Conservation (phyloP, 2,888 invertebrate genomes). For the Pammene aurita region DNA sequence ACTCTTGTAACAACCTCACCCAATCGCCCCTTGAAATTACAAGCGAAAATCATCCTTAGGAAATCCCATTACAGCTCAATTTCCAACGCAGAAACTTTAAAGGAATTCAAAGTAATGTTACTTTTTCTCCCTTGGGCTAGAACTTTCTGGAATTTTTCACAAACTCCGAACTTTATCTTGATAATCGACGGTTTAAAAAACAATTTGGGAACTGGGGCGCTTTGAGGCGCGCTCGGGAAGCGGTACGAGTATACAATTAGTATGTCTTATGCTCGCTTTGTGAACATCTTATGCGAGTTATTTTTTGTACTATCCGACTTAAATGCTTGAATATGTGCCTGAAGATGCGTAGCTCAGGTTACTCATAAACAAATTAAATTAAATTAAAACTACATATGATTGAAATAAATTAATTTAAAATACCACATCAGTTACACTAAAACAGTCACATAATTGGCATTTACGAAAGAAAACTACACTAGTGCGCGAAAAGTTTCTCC, state of each 20-base stretch:
- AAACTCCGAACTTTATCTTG: conserved; percentile 59
- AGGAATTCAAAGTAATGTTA: conserved; percentile 2
- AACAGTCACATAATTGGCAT: too few relatives aligned
- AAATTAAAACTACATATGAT: too few relatives aligned
- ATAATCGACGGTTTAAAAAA: conserved; percentile 71
- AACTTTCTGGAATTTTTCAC: conserved; percentile 56
- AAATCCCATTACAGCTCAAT: background rate
- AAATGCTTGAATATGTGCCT: too few relatives aligned
- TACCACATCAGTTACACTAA: too few relatives aligned
- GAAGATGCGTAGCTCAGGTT: too few relatives aligned
- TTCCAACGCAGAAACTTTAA: background rate
- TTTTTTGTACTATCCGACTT: too few relatives aligned
- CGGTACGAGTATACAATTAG: conserved; percentile 32
- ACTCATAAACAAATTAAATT: too few relatives aligned
- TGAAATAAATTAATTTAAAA: too few relatives aligned
- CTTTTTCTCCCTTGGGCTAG: conserved; percentile 46
- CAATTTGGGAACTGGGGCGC: conserved; percentile 59
- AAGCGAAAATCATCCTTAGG: background rate
- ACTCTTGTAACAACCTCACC: conserved; percentile 13
- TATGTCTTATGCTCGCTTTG: background rate
- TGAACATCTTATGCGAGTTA: too few relatives aligned
- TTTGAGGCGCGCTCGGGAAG: conserved; percentile 42
- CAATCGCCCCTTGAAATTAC: background rate
- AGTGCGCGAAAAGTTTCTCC: too few relatives aligned
- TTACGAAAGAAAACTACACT: too few relatives aligned